A percentile compares a stretch with the other conserved stretches of the same genome.
Evolutionary conservation across 2,888 invertebrate genomes (phyloP).

Genomic region (Dolichomitus sp.): DNA sequence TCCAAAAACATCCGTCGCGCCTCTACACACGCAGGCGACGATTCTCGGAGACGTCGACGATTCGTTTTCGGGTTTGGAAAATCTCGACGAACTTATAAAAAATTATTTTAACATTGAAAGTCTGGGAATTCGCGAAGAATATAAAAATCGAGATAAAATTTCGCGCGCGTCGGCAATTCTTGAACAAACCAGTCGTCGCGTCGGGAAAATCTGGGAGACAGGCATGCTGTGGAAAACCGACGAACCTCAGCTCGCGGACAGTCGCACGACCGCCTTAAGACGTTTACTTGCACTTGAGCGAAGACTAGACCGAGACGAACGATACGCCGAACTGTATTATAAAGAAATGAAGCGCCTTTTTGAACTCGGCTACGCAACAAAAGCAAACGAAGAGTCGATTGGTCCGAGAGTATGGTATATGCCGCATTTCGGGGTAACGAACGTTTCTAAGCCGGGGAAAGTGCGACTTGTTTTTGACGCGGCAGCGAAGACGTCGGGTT

Average conservation of each 20-base stretch:
- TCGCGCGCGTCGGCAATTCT: too few species aligned
- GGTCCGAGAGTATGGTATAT: conserved; percentile 63
- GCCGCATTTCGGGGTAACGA: conserved; percentile 70
- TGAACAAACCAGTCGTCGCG: too few species aligned
- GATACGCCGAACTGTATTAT: conserved; percentile 53
- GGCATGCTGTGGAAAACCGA: conserved; percentile 12
- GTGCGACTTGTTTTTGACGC: conserved; percentile 78
- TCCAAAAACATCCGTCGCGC: too few species aligned
- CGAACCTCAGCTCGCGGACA: background rate
- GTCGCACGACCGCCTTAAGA: background rate
- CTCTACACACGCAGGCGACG: too few species aligned
- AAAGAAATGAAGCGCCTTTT: conserved; percentile 54
- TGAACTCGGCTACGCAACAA: conserved; percentile 49
- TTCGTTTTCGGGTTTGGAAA: too few species aligned
- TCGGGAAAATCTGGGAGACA: conserved; percentile 5
- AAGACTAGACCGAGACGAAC: background rate
- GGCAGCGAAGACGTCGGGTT: conserved; percentile 72
- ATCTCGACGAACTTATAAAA: too few species aligned
- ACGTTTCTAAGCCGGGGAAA: conserved; percentile 73
- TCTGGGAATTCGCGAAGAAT: too few species aligned
- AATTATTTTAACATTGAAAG: too few species aligned
- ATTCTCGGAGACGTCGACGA: too few species aligned
- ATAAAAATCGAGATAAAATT: too few species aligned
- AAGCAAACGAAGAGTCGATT: background rate
- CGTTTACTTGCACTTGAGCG: background rate